phyloP scores from a whole-genome alignment of 2,888 invertebrate species.

The Yponomeuta cagnagella region DNA sequence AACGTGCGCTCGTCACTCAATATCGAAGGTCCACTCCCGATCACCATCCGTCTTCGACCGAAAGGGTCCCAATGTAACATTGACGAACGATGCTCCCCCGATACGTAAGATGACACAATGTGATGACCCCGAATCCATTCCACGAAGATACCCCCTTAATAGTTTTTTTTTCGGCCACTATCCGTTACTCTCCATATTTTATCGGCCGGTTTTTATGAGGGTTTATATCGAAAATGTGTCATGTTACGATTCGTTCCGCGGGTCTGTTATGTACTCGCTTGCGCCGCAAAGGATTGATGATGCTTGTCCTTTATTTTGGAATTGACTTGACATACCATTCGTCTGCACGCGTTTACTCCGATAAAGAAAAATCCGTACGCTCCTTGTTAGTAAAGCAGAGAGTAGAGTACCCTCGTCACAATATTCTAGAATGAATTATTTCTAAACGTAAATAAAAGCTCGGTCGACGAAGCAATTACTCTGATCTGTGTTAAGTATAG shows the following conservation, averaged over 20 bases:
- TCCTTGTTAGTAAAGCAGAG: too few species aligned
- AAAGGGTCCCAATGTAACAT: conserved; percentile 28
- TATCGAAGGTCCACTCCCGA: conserved; percentile 6
- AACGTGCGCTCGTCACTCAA: conserved; percentile 34
- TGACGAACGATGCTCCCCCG: conserved; percentile 56
- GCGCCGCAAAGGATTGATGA: conserved; percentile 61
- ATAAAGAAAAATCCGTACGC: too few species aligned
- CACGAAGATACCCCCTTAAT: conserved; percentile 48
- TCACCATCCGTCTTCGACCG: conserved; percentile 45
- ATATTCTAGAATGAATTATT: neutral
- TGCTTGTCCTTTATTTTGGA: conserved; percentile 43
- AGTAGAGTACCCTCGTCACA: too few species aligned
- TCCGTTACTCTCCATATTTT: conserved; percentile 59
- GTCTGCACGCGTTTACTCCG: conserved; percentile 27
- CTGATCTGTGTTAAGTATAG: neutral
- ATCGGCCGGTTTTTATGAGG: conserved; percentile 57
- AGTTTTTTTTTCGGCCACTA: conserved; percentile 45
- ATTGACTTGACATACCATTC: conserved; percentile 46
- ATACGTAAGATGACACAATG: conserved; percentile 66
- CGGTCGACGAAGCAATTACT: neutral
- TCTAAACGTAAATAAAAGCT: neutral
- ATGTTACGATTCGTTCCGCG: conserved; percentile 45
- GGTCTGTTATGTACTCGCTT: conserved; percentile 34
- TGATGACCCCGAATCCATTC: conserved; percentile 65
- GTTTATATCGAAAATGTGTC: conserved; percentile 56